Conservation (phyloP, 2,797 vertebrate genomes). For the Mallotus villosus region DNA sequence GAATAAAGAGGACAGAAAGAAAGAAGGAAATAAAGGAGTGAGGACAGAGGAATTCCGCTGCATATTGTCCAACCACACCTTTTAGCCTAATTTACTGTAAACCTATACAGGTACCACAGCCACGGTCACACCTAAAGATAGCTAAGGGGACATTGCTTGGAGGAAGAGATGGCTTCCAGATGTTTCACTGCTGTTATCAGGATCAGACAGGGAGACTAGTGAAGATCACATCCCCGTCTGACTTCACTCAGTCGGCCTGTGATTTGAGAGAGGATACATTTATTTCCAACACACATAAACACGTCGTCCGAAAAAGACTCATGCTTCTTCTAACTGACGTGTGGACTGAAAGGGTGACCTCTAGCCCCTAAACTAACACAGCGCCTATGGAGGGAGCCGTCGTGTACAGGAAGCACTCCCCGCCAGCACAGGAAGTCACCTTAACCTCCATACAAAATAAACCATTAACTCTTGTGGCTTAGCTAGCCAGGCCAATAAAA, state of each 20-base stretch:
- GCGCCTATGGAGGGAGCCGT: constrained; percentile 56
- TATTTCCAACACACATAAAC: neutral
- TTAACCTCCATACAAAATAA: constrained; percentile 58
- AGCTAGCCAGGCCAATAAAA: constrained; percentile 63
- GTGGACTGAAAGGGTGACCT: constrained; percentile 58
- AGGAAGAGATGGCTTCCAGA: no score
- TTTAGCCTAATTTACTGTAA: no score
- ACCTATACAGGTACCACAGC: no score
- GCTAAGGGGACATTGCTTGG: no score
- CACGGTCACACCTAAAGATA: no score
- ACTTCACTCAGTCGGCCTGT: no score
- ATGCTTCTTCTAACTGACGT: constrained; percentile 51
- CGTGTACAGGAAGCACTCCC: constrained; percentile 64
- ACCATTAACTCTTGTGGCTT: constrained; percentile 48
- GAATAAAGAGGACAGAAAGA: constrained; percentile 7
- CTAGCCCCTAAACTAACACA: constrained; percentile 57
- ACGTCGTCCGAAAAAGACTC: constrained; percentile 32
- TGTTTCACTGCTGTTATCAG: no score
- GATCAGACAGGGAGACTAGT: no score
- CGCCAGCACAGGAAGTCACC: constrained; percentile 61
- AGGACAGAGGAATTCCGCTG: neutral
- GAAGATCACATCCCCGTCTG: no score
- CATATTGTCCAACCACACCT: no score
- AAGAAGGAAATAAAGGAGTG: neutral
- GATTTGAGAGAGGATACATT: no score